These are phyloP conservation scores for Centropus bengalensis DNA, from an alignment of 2,113 vertebrate genomes.

Conservation along the genomic window DNA sequence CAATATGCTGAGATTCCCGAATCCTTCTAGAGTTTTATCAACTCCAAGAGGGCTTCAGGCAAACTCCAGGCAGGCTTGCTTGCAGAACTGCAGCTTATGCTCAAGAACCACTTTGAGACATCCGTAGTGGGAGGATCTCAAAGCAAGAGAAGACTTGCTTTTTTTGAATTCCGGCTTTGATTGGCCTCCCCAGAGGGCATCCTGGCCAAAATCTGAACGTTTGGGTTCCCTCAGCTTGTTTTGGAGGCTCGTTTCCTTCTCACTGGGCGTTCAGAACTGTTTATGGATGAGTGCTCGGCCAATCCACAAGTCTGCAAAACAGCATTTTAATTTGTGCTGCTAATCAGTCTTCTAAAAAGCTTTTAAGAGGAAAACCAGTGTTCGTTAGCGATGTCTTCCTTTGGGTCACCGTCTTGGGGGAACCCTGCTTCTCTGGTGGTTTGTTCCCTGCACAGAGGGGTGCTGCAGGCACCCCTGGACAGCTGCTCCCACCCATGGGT, in stretches of 20 bases:
- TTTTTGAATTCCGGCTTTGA: background rate
- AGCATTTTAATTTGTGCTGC: background rate
- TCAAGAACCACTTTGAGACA: background rate
- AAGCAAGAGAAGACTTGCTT: background rate
- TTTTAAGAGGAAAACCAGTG: background rate
- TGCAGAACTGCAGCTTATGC: background rate
- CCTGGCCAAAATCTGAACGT: background rate
- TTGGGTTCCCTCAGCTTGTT: background rate
- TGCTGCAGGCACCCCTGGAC: too few species aligned
- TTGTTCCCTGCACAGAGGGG: background rate
- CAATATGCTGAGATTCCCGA: background rate
- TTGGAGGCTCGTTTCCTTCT: background rate
- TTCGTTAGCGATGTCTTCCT: background rate
- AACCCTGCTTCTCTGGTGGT: background rate
- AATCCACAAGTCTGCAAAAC: background rate
- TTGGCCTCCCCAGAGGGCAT: background rate
- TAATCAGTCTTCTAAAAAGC: background rate
- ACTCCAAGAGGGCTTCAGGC: background rate
- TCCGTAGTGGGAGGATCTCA: background rate
- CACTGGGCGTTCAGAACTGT: background rate
- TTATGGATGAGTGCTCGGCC: background rate
- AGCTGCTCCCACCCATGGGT: rapidly evolving
- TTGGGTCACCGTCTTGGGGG: background rate
- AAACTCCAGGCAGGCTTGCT: background rate
- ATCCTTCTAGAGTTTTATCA: background rate